Evolutionary conservation across 1,140 invertebrate genomes (phyloP).

Genomic region (Pseudomyrmex pallidus): DNA sequence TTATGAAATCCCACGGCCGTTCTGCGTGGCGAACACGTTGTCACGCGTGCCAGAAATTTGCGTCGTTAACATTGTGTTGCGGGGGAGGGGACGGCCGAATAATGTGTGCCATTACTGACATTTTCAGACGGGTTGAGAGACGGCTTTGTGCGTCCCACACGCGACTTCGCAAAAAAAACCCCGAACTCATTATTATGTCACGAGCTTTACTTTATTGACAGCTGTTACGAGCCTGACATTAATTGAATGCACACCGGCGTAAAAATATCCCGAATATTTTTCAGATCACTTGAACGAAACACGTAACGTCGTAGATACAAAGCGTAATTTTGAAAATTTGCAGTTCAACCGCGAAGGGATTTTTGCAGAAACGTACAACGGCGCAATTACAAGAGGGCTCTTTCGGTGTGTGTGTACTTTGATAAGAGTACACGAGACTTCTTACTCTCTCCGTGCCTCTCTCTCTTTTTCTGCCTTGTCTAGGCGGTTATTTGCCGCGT

Average conservation of each 20-base stretch:
- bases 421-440: conserved; percentile 63
- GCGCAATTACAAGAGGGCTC: conserved; percentile 17
- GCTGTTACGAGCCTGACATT: background rate
- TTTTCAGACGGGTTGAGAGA: conserved; percentile 61
- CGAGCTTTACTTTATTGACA: conserved; percentile 49
- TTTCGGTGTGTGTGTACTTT: conserved; percentile 27
- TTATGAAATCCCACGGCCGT: background rate
- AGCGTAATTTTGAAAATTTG: background rate
- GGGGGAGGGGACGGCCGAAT: conserved; percentile 47
- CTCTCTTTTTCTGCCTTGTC: conserved; percentile 63
- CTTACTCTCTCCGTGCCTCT: conserved; percentile 45
- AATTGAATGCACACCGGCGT: background rate
- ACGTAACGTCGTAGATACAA: background rate
- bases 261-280: too few relatives aligned
- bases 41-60: conserved; percentile 7
- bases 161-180: conserved; percentile 39
- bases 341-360: conserved; percentile 4
- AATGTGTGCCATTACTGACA: conserved; percentile 71
- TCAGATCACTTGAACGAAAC: background rate
- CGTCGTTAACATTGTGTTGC: conserved; percentile 12
- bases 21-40: background rate
- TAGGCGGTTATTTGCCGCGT: conserved; percentile 71
- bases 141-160: conserved; percentile 67
- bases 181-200: conserved; percentile 58
- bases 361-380: conserved; percentile 28